Conservation (phyloP, 2,113 vertebrate genomes). For the Sinocyclocheilus rhinocerous region DNA sequence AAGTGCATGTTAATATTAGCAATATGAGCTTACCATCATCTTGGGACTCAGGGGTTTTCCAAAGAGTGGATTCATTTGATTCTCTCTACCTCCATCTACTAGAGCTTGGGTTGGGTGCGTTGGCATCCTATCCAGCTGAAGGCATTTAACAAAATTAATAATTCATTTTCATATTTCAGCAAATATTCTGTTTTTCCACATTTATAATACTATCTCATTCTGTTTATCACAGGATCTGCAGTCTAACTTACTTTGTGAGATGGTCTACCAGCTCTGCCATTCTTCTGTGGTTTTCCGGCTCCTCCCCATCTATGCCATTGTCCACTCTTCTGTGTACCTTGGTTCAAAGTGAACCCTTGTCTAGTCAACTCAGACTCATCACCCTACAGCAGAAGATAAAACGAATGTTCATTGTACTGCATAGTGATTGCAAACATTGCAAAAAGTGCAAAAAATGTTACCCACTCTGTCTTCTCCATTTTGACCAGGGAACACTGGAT, state of each 20-base stretch:
- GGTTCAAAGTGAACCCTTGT: too few species aligned
- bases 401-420: not conserved
- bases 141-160: not conserved
- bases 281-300: not conserved
- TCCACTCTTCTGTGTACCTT: not conserved
- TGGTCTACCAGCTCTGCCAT: not conserved
- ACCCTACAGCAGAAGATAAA: not conserved
- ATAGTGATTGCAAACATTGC: not conserved
- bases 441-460: not conserved
- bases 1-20: not conserved
- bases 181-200: not conserved
- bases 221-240: not conserved
- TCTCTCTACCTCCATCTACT: not conserved
- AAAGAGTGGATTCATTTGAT: slow-evolving; percentile 4
- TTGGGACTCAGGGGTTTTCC: slow-evolving; percentile 40
- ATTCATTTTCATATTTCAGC: not conserved
- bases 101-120: not conserved
- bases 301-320: not conserved
- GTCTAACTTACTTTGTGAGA: slow-evolving; percentile 7
- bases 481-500: not conserved
- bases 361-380: too few species aligned
- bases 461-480: not conserved
- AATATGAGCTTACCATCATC: slow-evolving; percentile 33
- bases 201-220: not conserved
- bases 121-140: slow-evolving; percentile 27